Evolutionary conservation across 2,113 vertebrate genomes (phyloP), one percentile per base, ranked within the genome.

Genomic region (Psittacula cyanocephala): DNA sequence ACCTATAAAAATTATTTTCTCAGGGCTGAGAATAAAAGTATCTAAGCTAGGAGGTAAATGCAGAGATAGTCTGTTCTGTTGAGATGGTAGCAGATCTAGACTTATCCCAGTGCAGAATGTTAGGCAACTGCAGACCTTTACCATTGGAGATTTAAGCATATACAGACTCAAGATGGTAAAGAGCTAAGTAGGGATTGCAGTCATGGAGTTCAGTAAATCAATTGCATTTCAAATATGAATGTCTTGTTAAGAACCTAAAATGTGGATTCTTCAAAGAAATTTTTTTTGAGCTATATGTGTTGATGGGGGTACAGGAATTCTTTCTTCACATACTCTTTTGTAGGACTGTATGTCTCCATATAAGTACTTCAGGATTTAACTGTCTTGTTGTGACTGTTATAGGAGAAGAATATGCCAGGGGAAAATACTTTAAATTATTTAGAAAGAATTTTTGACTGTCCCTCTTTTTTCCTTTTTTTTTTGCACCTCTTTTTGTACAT

Each of bases 211-310:
- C 17, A 57, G 23, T 57, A 44, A 3, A 25, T 44, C 29, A 74
- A 22, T 70, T 57, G 4, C 3, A 52, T 65, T 85, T 79, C n/a
- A 78, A 60, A 6, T 31, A 33, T 23, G 28, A 59, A 72, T 72
- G 16, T 28, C 20, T 69, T 88, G 10, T 57, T 50, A 80, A 46
- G 20, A 60, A 57, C 11, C 27, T 71, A 50, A 67, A 60, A 18
- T 71, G 13, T 8, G 55, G 4, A 46, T 39, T 67, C 35, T 71
- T 63, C 17, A 29, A 50, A 81, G 5, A 43, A 39, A 28, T 4
- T 0, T 1, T 4, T 63, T 68, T 52, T 28, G 5, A 44, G 7
- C 18, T 78, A 4, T 13, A 4, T 20, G 14, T 9, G 16, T 83
- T 33, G 4, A 10, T 64, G 5, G 33, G 9, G 7, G 47, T 20